Evolutionary conservation across 2,888 invertebrate genomes (phyloP).

Genomic region (Leucoma salicis): DNA sequence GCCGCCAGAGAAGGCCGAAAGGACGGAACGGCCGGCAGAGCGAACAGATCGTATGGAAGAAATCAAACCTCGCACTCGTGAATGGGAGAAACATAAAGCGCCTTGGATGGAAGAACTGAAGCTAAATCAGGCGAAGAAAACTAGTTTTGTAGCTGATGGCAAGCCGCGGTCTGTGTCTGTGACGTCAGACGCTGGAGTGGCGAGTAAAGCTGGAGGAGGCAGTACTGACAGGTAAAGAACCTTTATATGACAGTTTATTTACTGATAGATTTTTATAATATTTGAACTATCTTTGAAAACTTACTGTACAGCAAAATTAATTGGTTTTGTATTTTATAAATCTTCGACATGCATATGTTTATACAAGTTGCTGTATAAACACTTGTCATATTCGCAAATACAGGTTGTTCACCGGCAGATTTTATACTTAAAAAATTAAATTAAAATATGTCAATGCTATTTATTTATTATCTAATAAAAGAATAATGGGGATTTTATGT

Average conservation of each 20-base stretch:
- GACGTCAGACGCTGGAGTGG: conserved; percentile 40
- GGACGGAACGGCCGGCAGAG: conserved; percentile 36
- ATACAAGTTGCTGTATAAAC: too few species aligned
- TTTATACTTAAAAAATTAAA: too few species aligned
- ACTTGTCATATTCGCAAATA: too few species aligned
- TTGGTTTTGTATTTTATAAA: too few species aligned
- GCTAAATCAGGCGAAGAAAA: conserved; percentile 87
- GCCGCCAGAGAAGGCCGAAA: conserved; percentile 52
- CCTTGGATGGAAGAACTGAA: conserved; percentile 93
- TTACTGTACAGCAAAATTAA: too few species aligned
- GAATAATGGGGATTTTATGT: too few species aligned
- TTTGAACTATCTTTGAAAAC: too few species aligned
- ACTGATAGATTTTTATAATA: too few species aligned
- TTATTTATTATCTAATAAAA: too few species aligned
- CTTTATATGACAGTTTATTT: not conserved
- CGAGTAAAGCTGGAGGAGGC: conserved; percentile 46
- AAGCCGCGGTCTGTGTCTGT: conserved; percentile 57
- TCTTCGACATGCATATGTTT: too few species aligned
- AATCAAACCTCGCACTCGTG: conserved; percentile 84
- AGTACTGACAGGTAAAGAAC: conserved; percentile 70
- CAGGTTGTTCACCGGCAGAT: too few species aligned
- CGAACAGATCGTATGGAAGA: conserved; percentile 37
- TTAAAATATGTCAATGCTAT: too few species aligned
- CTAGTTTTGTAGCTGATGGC: conserved; percentile 63
- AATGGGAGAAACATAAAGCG: conserved; percentile 88